Evolutionary conservation across 2,888 invertebrate genomes (phyloP).

Genomic region (Tenthredo mesomela): DNA sequence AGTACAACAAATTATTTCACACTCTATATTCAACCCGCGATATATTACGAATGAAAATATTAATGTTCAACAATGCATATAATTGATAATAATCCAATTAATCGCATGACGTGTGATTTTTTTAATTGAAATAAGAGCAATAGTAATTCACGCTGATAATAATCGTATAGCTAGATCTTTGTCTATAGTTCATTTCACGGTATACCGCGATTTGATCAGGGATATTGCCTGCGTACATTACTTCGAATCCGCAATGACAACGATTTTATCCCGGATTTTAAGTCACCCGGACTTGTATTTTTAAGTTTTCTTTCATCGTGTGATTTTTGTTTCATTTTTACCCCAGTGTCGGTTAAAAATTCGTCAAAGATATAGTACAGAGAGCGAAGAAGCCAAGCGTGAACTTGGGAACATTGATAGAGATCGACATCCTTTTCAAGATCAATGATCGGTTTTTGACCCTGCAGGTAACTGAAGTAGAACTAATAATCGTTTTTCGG

Average conservation of each 20-base stretch:
- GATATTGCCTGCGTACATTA: neutral
- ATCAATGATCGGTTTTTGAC: slow-evolving; percentile 30
- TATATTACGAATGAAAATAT: neutral
- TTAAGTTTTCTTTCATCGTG: neutral
- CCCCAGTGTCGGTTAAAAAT: neutral
- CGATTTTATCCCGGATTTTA: slow-evolving; percentile 31
- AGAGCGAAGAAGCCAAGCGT: slow-evolving; percentile 17
- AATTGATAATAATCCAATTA: neutral
- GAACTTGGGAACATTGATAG: slow-evolving; percentile 1
- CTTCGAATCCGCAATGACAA: slow-evolving; percentile 11
- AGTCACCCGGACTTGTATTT: slow-evolving; percentile 2
- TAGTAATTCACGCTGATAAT: neutral
- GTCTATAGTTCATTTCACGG: slow-evolving; percentile 35
- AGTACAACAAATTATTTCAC: neutral
- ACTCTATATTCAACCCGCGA: neutral
- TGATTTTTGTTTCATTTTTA: neutral
- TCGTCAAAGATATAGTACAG: neutral
- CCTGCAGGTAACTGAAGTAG: slow-evolving; percentile 19
- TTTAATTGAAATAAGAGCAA: neutral
- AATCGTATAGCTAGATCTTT: slow-evolving; percentile 4
- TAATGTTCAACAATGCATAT: neutral
- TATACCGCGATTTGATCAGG: slow-evolving; percentile 1
- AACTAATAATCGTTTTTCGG: slow-evolving; percentile 1
- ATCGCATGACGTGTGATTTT: slow-evolving; percentile 16
- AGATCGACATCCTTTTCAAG: slow-evolving; percentile 23